Evolutionary conservation across 2,888 invertebrate species (phyloP), one percentile per base, ranked within the genome.

Genomic region (Neoitamus cyanurus): DNA sequence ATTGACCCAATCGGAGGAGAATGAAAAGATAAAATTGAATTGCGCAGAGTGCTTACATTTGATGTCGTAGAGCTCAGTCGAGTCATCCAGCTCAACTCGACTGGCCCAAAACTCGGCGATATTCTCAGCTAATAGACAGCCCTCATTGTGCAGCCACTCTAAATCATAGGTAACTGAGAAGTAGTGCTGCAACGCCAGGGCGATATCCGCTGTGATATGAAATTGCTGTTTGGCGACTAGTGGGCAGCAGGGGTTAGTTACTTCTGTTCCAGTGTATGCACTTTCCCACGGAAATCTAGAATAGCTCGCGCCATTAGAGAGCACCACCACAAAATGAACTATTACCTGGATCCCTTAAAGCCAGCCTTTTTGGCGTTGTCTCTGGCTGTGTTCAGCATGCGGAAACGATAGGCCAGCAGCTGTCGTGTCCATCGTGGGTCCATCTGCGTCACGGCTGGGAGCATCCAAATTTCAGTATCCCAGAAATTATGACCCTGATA

Each of bases 381-480:
- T 5, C 90, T 90, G 0, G 94, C 94, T 0, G 92, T 92, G 9
- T 91, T 90, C 0, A 93, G 90, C 28, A 90, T 92, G 13, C 92
- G 91, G 2, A 92, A 89, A 0, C 94, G 91, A 87, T 94, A 94
- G 75, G 92, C 92, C 0, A 94, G 89, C 46, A 94, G 88, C 13
- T 90, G 89, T 69, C 92, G 90, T 0, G 92, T 92, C 88, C 93
- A 93, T 4, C 89, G 88, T 0, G 92, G 92, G 70, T 93, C 92
- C 5, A 94, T 88, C 31, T 93, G 89, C 9, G 93, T 89, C 4
- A 93, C 92, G 0, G 92, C 90, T 0, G 94, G 94, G 80, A 93
- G 92, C 92, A 94, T 94, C 94, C 94, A 94, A 70, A 93, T 93
- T 89, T 94, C 94, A 0, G 94, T 93, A 86, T 94, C 94, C 94